phyloP scores from a whole-genome alignment of 2,888 invertebrate genomes.

The Rotaria macrura region DNA sequence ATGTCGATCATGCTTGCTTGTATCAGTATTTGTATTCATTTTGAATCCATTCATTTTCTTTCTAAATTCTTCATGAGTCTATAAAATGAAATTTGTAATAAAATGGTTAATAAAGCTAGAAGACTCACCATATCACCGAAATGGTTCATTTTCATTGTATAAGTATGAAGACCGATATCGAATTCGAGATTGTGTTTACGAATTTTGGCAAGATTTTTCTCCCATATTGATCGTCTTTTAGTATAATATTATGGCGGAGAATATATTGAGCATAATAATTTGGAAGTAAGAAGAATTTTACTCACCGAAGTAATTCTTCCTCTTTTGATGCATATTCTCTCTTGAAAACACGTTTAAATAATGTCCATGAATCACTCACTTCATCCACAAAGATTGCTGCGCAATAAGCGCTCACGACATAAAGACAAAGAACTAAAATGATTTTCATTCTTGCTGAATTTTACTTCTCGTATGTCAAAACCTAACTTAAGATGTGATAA shows the following conservation, averaged over 20 bases:
- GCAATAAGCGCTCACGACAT: not conserved
- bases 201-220: slow-evolving; percentile 23
- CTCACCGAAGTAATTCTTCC: not conserved
- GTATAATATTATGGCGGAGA: too few species aligned
- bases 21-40: not conserved
- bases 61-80: slow-evolving; percentile 34
- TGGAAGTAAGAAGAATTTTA: not conserved
- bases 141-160: slow-evolving; percentile 22
- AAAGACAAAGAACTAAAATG: not conserved
- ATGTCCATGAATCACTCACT: not conserved
- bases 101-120: not conserved
- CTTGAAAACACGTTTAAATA: not conserved
- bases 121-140: slow-evolving; percentile 22
- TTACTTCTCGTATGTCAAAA: not conserved
- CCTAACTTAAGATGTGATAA: not conserved
- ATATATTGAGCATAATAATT: too few species aligned
- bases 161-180: not conserved
- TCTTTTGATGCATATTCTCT: not conserved
- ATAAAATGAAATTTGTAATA: not conserved
- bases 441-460: not conserved
- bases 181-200: slow-evolving; percentile 24
- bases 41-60: slow-evolving; percentile 36
- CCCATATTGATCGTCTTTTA: slow-evolving; percentile 26
- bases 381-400: not conserved
- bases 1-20: not conserved